Evolutionary conservation across 2,797 vertebrate species (phyloP), one percentile per base, ranked within the genome.

Genomic region (Helicolenus hilgendorfi): DNA sequence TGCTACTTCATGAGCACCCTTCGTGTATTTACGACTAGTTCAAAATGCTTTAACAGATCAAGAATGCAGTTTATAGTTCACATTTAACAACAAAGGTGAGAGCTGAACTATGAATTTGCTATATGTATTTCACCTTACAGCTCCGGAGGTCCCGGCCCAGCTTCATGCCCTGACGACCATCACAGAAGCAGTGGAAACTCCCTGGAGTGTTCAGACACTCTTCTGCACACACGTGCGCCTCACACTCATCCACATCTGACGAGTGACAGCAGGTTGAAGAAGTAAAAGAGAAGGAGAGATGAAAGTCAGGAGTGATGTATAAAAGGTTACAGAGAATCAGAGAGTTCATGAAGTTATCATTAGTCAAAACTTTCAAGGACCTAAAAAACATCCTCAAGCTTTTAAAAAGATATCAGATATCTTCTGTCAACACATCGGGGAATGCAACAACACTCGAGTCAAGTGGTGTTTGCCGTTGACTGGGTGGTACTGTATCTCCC

Each of bases 131-230:
- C 97, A 99, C 99, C 99, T 99, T 98, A 92, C 99, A 99, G 2
- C 97, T 98, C 87, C 97, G 97, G 96, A 98, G 97, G 95, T 99
- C 97, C 33, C 7, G 95, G 15, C 97, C 94, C 89, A 99, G 97
- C 92, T 98, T 99, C 93, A 97, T 97, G 79, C 98, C 98, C 27
- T 98, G 98, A 24, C 97, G 98, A 45, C 99, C 99, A 0, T 99
- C 97, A n/a, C 99, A 99, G 84, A 98, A 98, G 94, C 99, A 99
- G 31, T 91, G 97, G 86, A 99, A 99, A 96, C 98, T 98, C 71
- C 99, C 99, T 0, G 96, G 98, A 4, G 94, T 97, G 95, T 99
- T 99, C 84, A 98, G 95, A 88, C 99, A 99, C 85, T 97, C 96
- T 89, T 98, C 98, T 27, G 98, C 98, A 76, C 99, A 99, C 41